These are phyloP conservation scores for Piscicola geometra DNA, from an alignment of 2,888 invertebrate genomes.

Conservation along the genomic window DNA sequence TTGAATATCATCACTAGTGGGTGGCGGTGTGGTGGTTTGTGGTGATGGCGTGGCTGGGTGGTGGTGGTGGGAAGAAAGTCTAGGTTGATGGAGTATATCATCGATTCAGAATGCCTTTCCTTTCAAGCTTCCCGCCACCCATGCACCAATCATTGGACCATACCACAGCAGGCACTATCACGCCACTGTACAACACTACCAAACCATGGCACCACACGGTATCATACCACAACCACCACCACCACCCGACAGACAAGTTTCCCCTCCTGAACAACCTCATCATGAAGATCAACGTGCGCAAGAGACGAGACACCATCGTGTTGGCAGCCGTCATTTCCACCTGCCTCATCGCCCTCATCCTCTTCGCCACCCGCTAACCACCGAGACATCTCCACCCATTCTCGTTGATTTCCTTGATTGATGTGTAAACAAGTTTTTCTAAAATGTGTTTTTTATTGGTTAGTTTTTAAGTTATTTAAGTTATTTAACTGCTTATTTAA, in stretches of 20 bases:
- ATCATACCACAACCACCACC: background rate
- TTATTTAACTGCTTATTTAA: no score
- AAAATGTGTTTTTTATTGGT: no score
- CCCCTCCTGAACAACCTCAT: slow-evolving; percentile 69
- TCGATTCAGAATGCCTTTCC: no score
- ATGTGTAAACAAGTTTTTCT: no score
- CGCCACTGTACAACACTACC: background rate
- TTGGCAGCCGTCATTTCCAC: slow-evolving; percentile 79
- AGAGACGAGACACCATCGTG: slow-evolving; percentile 87
- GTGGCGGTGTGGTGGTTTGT: no score
- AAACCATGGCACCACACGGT: background rate
- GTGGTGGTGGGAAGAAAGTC: background rate
- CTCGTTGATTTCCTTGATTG: background rate
- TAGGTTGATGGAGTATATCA: no score
- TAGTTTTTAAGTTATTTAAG: no score
- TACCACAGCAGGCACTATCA: background rate
- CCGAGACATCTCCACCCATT: background rate
- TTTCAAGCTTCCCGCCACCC: background rate
- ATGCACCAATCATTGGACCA: background rate
- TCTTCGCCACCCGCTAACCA: slow-evolving; percentile 46
- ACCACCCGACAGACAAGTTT: slow-evolving; percentile 62
- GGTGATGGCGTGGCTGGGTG: no score
- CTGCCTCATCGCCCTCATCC: slow-evolving; percentile 76
- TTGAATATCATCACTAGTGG: slow-evolving; percentile 80
- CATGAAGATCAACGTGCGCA: slow-evolving; percentile 86